Percentiles rank a stretch among this genome's conserved stretches.
Evolutionary conservation across 2,113 vertebrate genomes (phyloP).

Genomic region (Melanerpes formicivorus): DNA sequence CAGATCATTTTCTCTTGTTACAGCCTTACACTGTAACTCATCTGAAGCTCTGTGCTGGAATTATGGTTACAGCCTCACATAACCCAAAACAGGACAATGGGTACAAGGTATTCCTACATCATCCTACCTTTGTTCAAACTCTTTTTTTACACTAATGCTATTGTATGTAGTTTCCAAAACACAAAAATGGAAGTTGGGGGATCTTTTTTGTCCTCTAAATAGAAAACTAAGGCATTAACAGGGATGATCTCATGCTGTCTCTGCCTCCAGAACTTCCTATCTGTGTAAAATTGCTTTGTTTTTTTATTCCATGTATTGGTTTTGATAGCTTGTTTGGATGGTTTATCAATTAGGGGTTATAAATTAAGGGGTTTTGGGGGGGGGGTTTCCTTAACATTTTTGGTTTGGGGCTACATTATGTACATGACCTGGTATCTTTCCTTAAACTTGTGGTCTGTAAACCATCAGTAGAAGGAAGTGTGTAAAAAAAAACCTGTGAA

Average conservation of each 20-base stretch:
- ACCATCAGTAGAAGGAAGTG: not conserved
- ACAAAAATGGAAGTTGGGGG: not conserved
- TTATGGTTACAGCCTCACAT: constrained; percentile 97
- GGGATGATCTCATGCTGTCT: not conserved
- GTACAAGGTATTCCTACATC: constrained; percentile 86
- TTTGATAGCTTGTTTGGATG: not conserved
- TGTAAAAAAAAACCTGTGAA: not conserved
- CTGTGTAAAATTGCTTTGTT: not conserved
- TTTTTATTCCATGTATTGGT: not conserved
- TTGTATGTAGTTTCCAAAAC: not conserved
- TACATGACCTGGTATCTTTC: not conserved
- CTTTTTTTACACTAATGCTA: not conserved
- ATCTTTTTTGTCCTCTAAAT: not conserved
- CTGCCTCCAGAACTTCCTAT: not conserved
- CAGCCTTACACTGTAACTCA: constrained; percentile 93
- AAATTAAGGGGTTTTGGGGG: not conserved
- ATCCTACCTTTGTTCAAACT: not conserved
- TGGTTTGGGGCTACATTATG: not conserved
- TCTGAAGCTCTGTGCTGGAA: constrained; percentile 90
- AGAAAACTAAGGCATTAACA: not conserved
- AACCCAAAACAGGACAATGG: constrained; percentile 98
- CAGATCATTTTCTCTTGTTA: constrained; percentile 23
- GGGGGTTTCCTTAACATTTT: not conserved
- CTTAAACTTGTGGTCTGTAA: not conserved
- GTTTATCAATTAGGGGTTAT: not conserved